A percentile compares a stretch with the other conserved stretches of the same genome.
Conservation (phyloP, 2,113 vertebrate genomes). For the Epinephelus fuscoguttatus region DNA sequence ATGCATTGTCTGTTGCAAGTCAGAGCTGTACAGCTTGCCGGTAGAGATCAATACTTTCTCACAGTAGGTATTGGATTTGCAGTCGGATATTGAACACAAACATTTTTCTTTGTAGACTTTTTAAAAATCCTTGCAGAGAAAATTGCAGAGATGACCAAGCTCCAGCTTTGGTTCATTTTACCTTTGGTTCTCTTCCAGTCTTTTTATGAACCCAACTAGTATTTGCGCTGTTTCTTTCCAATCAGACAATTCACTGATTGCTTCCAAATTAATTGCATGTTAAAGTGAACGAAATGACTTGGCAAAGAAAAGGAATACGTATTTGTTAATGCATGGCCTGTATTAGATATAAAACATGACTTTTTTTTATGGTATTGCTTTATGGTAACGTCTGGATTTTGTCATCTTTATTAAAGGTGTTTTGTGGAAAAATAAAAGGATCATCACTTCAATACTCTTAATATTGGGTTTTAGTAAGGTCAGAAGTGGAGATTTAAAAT, state of each 20-base stretch:
- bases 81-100: slow-evolving; percentile 26
- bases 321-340: neutral
- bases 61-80: slow-evolving; percentile 46
- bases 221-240: neutral
- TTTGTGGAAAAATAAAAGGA: neutral
- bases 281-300: neutral
- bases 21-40: slow-evolving; percentile 12
- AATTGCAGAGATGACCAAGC: neutral
- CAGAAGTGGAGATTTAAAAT: neutral
- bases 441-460: neutral
- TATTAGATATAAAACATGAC: neutral
- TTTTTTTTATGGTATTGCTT: too few species aligned
- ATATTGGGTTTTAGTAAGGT: neutral
- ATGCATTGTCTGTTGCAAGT: slow-evolving; percentile 25
- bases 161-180: slow-evolving; percentile 9
- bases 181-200: neutral
- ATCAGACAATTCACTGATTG: too few species aligned
- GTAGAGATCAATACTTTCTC: slow-evolving; percentile 53
- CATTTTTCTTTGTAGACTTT: slow-evolving; percentile 21
- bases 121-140: slow-evolving; percentile 2
- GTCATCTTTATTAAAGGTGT: too few species aligned
- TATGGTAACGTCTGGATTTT: neutral
- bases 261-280: neutral
- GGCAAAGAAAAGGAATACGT: neutral
- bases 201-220: neutral